Base-by-base conservation (phyloP, 2,797 vertebrate species). In the Phrynocephalus guinanensis region DNA sequence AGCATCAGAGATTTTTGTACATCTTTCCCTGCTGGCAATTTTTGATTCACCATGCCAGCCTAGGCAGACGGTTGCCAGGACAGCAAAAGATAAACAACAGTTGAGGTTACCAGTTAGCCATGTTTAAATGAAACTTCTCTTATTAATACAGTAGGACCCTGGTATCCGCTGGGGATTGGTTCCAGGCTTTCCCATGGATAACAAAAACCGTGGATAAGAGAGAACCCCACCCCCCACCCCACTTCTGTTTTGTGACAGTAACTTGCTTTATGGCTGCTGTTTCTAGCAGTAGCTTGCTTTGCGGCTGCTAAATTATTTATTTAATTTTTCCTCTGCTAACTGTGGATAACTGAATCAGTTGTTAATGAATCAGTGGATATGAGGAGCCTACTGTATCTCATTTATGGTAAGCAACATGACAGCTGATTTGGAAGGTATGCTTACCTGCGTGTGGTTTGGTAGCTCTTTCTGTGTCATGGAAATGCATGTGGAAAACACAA, bases 21-120 rank as follows among this genome's bases (percentile, higher is more conserved):
- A 30, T 88, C 7, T 87, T 16, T 16, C 22, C 10, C 56, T 24
- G 83, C 86, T 30, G 0, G 15, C 88, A 92, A 90, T 0, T 15
- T 60, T 85, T 79, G 1, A 84, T 85, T 88, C 81, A 33, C 22
- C 52, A 79, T 68, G 68, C 22, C 16, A 77, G 44, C 20, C 56
- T 48, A 44, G 48, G 87, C 82, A 86, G 75, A 63, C 28, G 91
- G 26, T 13, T 28, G 4, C 18, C 50, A 70, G 30, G 15, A 18
- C 1, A 83, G 0, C 2, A 0, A 4, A 52, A 88, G 72, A 0
- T 0, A 56, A 0, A 82, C 81, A 70, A 8, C 86, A 87, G 16
- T 44, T 81, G 71, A 1, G 0, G 79, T 87, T 90, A 73, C 77
- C 26, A 87, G 30, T 0, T 26, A 16, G 6, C 20, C 28, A 90